Base-by-base conservation (phyloP, 2,888 invertebrate species). In the Troglohyphantes excavatus region DNA sequence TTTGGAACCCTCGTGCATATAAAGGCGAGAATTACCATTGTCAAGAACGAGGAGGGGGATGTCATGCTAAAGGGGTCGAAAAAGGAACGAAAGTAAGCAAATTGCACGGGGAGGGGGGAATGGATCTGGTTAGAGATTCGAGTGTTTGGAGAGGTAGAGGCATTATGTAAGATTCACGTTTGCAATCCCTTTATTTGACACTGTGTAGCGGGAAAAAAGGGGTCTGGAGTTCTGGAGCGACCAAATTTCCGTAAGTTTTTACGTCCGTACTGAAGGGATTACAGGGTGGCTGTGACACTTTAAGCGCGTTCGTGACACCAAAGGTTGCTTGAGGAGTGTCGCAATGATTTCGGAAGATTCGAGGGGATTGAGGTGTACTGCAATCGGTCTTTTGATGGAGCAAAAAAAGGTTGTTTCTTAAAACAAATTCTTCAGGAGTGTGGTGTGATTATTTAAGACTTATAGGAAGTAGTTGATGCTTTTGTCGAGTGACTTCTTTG, bases 1-100 rank as follows among this genome's bases (percentile, higher is more conserved):
- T 65, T 29, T 29, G 53, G 61, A 87, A 79, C 72, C 79, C 78
- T 73, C 72, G 67, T n/a, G n/a, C 81, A 75, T 82, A 27, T 82
- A 73, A 82, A 75, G 61, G 39, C 73, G 67, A 81, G 88, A 81
- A 88, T 88, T 88, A 88, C 88, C 82, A 88, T 88, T 88, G 88
- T 88, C 88, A 88, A 67, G 70, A 70, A 61, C 61, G 70, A 43
- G 61, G 67, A 23, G 26, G 46, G 63, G 26, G 26, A 21, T 86
- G 65, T 43, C 65, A 68, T 46, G 59, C 59, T 70, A 84, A 84
- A 29, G 23, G 59, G 53, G n/a, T 33, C 33, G 33, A 33, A 33
- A 9, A 13, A 17, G 61, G 33, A 68, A 29, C 27, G 53, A 84
- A 67, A 67, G 65, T 53, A 78, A 86, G 76, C 33, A 72, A 79